Evolutionary conservation across 2,113 vertebrate species (phyloP).

Genomic region (Bettongia penicillata): DNA sequence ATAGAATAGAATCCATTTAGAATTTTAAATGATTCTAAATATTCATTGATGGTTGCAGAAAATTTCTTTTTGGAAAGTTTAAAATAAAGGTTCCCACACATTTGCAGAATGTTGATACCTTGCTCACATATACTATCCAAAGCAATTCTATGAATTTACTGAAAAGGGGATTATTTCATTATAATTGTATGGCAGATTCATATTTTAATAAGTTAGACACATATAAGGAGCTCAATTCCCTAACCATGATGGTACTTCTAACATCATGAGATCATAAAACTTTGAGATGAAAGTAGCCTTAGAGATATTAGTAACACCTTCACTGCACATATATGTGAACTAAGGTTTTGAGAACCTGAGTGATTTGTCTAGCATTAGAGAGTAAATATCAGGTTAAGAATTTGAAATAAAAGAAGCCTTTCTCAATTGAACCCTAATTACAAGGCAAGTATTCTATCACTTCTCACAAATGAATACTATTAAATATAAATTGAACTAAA

Average conservation of each 20-base stretch:
- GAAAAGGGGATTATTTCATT: neutral
- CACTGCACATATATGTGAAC: neutral
- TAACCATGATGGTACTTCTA: neutral
- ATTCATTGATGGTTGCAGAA: neutral
- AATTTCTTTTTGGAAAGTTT: neutral
- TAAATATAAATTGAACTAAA: neutral
- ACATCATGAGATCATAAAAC: neutral
- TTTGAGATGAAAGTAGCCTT: neutral
- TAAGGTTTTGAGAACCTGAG: neutral
- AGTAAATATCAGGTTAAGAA: neutral
- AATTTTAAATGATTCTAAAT: neutral
- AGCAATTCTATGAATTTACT: neutral
- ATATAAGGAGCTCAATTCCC: neutral
- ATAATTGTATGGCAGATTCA: neutral
- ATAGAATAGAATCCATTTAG: neutral
- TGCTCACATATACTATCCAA: neutral
- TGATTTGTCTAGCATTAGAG: neutral
- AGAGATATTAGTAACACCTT: neutral
- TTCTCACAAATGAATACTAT: neutral
- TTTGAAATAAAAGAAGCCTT: neutral
- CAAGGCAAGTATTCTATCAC: neutral
- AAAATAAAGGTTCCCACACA: neutral
- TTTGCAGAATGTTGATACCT: neutral
- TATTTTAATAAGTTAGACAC: neutral
- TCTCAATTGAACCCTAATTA: neutral